These are phyloP conservation scores for Argyrosomus regius DNA, from an alignment of 2,797 vertebrate genomes.

Conservation along the genomic window DNA sequence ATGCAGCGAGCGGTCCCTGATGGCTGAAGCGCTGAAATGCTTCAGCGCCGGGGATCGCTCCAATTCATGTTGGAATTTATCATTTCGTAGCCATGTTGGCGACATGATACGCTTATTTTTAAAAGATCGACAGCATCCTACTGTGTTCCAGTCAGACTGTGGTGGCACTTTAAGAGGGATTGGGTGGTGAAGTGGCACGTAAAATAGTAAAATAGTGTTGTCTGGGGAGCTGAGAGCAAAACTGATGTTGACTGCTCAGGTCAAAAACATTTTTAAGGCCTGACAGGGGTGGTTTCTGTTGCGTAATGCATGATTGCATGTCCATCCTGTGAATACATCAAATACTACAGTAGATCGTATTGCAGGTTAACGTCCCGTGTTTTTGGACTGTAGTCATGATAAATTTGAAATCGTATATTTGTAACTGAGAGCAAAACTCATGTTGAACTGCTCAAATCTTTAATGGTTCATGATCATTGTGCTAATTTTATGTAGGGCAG, in stretches of 20 bases:
- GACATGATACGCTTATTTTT: neutral
- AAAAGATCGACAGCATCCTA: neutral
- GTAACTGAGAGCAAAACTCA: no score
- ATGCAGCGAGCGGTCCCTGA: conserved; percentile 9
- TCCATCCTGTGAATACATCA: no score
- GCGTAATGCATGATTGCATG: no score
- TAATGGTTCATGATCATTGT: neutral
- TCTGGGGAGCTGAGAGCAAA: neutral
- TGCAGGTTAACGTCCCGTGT: no score
- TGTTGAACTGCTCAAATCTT: neutral
- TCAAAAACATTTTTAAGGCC: no score
- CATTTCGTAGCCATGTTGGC: neutral
- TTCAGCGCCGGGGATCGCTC: conserved; percentile 24
- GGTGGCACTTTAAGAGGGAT: neutral
- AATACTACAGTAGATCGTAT: no score
- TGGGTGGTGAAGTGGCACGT: neutral
- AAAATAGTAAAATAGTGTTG: neutral
- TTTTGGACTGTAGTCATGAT: no score
- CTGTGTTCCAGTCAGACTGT: neutral
- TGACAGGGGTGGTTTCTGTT: no score
- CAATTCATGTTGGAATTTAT: neutral
- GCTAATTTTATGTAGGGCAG: neutral
- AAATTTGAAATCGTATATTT: no score
- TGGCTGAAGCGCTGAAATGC: neutral
- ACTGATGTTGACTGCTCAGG: neutral